These are phyloP conservation scores for Climacteris rufus DNA, from an alignment of 2,113 vertebrate species.

Conservation along the genomic window DNA sequence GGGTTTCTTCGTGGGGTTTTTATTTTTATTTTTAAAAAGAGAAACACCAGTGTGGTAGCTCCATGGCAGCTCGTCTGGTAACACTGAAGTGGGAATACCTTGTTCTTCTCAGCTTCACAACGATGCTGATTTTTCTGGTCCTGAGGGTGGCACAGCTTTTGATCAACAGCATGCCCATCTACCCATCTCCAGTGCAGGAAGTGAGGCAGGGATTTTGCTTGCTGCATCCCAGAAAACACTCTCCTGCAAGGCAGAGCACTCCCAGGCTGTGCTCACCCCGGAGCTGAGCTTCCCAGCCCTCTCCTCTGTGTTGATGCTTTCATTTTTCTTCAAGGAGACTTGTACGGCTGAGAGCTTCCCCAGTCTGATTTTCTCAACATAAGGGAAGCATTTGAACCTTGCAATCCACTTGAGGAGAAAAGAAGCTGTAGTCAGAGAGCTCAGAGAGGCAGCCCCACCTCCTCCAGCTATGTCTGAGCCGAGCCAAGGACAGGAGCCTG, in stretches of 20 bases:
- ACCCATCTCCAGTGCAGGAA: neutral
- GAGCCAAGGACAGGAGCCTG: conserved; percentile 42
- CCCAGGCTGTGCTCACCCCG: neutral
- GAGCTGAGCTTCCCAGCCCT: neutral
- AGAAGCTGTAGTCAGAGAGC: neutral
- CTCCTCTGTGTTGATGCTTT: neutral
- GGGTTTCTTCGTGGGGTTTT: neutral
- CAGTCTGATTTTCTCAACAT: neutral
- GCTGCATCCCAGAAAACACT: neutral
- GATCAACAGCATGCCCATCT: too few relatives aligned
- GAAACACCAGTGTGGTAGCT: neutral
- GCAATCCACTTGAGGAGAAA: conserved; percentile 7
- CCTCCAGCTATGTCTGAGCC: conserved; percentile 19
- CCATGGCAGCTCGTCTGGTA: neutral
- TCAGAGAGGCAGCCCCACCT: conserved; percentile 10
- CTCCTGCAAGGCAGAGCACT: neutral
- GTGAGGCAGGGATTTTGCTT: neutral
- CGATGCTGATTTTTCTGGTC: rapidly evolving
- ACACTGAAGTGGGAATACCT: conserved; percentile 29
- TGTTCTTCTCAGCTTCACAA: conserved; percentile 1
- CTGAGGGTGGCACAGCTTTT: neutral
- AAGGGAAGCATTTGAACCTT: neutral
- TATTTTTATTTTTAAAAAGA: neutral
- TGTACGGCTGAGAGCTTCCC: neutral
- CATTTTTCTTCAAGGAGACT: neutral